A percentile compares a stretch with the other conserved stretches of the same genome.
These are phyloP conservation scores for Biston stratarius DNA, from an alignment of 2,888 invertebrate species.

Conservation along the genomic window DNA sequence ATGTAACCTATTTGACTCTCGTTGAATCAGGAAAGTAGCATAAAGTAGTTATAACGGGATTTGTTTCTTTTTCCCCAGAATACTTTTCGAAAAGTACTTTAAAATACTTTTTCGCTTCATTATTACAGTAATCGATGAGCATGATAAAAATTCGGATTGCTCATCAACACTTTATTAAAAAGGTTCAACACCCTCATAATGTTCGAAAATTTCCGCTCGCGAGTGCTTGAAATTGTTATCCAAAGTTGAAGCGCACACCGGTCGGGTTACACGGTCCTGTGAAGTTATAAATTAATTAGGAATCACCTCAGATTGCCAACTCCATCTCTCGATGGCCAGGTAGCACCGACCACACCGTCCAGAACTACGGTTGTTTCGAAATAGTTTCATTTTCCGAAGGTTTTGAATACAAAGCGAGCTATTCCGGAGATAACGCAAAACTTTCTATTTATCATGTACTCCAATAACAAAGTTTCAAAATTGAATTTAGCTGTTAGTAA, in stretches of 20 bases:
- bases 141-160: constrained; percentile 34
- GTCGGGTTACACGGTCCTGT: constrained; percentile 43
- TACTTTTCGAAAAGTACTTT: too few species aligned
- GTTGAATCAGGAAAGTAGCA: neutral
- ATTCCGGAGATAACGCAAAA: constrained; percentile 39
- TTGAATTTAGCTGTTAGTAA: constrained; percentile 1
- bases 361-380: constrained; percentile 60
- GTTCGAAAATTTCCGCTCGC: constrained; percentile 35
- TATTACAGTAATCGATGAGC: neutral
- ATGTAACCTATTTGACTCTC: constrained; percentile 10
- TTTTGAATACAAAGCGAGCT: constrained; percentile 53
- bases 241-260: constrained; percentile 15
- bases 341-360: constrained; percentile 27
- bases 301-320: constrained; percentile 52
- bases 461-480: constrained; percentile 22
- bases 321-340: constrained; percentile 40
- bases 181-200: constrained; percentile 27
- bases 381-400: constrained; percentile 66
- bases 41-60: too few species aligned
- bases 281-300: constrained; percentile 67
- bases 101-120: too few species aligned
- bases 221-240: constrained; percentile 44
- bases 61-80: too few species aligned
- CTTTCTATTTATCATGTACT: constrained; percentile 30
- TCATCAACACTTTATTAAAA: constrained; percentile 34